Base-by-base conservation (phyloP, 2,113 vertebrate species). In the Engraulis encrasicolus region DNA sequence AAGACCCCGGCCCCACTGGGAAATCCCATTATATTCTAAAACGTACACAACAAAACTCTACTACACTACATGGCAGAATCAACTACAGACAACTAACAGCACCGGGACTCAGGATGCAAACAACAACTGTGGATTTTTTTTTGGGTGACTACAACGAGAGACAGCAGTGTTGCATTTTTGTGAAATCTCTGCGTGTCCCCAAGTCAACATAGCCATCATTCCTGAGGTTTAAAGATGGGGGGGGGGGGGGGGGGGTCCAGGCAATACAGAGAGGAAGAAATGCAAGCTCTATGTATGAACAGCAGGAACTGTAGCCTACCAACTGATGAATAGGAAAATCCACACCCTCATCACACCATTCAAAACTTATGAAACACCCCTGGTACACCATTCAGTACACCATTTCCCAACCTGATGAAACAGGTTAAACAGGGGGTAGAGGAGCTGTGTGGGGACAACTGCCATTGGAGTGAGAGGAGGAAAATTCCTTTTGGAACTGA, bases 101-200 rank as follows among this genome's bases (percentile, higher is more conserved):
- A 17, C 15, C 17, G 27, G 66, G 27, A 74, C 31, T 34, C n/a
- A 23, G 34, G 23, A 31, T 5, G 15, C 5, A 34, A 7, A 14
- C 31, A 74, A 34, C 2, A 17, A 14, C 31, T 12, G 66, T 74
- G n/a, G n/a, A 34, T 74, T 14, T 66, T 66, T 9, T 1, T 66
- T 12, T 27, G 23, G 58, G 58, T n/a, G 9, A 27, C 2, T 66
- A 27, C 31, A 66, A 27, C 11, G 23, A 52, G 54, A 81, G 19
- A 81, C 23, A 38, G 37, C 27, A n/a, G 58, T 27, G 71, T 45
- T 27, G 23, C 9, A 81, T 52, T 77, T 77, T 84, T 80, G 14
- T 11, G 2, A 20, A 77, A n/a, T 77, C 58, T 58, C n/a, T 23
- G 54, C 1, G 14, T 74, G 12, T 34, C 34, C 12, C 66, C n/a